Percentiles rank a stretch among this genome's conserved stretches.
These are phyloP conservation scores for Reticulitermes speratus DNA, from an alignment of 1,140 invertebrate genomes.

Conservation along the genomic window DNA sequence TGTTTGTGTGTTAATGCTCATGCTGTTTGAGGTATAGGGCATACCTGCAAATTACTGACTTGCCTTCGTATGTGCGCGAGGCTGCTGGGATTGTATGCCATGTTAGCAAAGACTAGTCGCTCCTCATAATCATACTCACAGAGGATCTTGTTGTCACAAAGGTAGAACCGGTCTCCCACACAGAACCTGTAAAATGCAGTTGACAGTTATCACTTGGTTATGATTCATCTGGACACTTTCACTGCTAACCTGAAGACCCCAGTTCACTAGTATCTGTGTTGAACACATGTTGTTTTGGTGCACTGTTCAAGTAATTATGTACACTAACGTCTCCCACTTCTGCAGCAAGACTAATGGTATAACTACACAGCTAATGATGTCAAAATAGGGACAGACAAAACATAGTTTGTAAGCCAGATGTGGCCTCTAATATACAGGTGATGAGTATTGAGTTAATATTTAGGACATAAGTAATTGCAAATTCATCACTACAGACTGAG, in stretches of 20 bases:
- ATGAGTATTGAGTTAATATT: too few relatives aligned
- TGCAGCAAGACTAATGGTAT: too few relatives aligned
- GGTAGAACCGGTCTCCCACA: slow-evolving; percentile 88
- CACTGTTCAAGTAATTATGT: too few relatives aligned
- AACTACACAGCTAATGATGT: too few relatives aligned
- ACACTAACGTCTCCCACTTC: too few relatives aligned
- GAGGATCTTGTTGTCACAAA: slow-evolving; percentile 91
- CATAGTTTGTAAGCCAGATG: too few relatives aligned
- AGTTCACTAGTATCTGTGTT: neutral
- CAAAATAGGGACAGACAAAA: too few relatives aligned
- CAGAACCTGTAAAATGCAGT: slow-evolving; percentile 74
- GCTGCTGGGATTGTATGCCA: slow-evolving; percentile 52
- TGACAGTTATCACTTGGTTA: too few relatives aligned
- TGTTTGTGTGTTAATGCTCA: neutral
- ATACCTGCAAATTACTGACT: slow-evolving; percentile 51
- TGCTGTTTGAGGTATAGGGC: slow-evolving; percentile 27
- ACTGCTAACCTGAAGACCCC: neutral
- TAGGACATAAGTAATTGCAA: too few relatives aligned
- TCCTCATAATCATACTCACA: slow-evolving; percentile 95
- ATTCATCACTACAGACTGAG: too few relatives aligned
- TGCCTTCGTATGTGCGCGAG: slow-evolving; percentile 57
- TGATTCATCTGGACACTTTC: neutral
- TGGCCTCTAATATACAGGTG: too few relatives aligned
- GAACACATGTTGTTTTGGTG: too few relatives aligned
- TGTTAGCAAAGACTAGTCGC: slow-evolving; percentile 77